These are phyloP conservation scores for Nomia melanderi DNA, from an alignment of 1,140 invertebrate genomes.

Conservation along the genomic window DNA sequence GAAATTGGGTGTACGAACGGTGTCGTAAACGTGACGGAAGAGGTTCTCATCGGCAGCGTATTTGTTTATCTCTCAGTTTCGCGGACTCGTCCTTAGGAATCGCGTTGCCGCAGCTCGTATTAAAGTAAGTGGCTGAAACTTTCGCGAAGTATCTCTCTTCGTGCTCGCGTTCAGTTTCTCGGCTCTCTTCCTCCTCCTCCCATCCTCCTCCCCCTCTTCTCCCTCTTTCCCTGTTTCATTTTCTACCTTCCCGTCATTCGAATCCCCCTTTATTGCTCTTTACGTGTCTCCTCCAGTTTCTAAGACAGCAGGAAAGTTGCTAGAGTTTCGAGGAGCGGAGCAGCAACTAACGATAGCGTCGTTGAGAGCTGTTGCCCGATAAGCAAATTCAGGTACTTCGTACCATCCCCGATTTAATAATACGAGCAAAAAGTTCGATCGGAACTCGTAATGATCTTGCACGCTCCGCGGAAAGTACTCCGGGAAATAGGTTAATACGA, in stretches of 20 bases:
- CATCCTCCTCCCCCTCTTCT: neutral
- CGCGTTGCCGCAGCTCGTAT: slow-evolving; percentile 41
- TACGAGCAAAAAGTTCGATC: neutral
- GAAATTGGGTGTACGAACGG: neutral
- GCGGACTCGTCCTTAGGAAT: slow-evolving; percentile 11
- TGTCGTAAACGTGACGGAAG: slow-evolving; percentile 28
- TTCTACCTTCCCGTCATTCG: neutral
- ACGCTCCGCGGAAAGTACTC: no score
- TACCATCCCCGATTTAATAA: neutral
- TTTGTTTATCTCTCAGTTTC: slow-evolving; percentile 40
- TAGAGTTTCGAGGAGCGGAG: neutral
- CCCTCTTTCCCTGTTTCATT: neutral
- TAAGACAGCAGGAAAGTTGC: neutral
- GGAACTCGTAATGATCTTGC: no score
- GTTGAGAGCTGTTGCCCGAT: neutral
- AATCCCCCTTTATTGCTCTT: neutral
- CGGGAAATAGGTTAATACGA: no score
- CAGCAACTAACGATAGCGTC: neutral
- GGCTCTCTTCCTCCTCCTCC: neutral
- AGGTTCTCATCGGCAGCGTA: slow-evolving; percentile 1
- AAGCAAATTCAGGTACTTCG: neutral
- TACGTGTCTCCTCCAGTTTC: neutral
- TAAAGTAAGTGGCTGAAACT: slow-evolving; percentile 64
- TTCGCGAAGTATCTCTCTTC: slow-evolving; percentile 9
- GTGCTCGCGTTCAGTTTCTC: slow-evolving; percentile 13